A percentile compares a stretch with the other conserved stretches of the same genome.
These are phyloP conservation scores for Agapornis roseicollis DNA, from an alignment of 2,113 vertebrate species.

Conservation along the genomic window DNA sequence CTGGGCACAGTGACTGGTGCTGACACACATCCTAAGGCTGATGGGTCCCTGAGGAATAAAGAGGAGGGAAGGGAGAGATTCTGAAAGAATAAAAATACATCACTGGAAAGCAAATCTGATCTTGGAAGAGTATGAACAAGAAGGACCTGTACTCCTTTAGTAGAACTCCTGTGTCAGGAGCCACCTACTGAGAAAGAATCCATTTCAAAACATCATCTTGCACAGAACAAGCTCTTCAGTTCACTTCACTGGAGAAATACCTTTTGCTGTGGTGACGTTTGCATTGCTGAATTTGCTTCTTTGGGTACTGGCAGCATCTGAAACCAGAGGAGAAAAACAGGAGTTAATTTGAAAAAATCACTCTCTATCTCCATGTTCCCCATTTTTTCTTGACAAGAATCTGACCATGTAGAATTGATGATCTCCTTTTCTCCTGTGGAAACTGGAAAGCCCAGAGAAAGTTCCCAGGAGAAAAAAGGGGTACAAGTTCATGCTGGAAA, in stretches of 20 bases:
- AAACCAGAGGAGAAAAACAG: not conserved
- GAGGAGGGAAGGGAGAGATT: not conserved
- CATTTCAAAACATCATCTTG: not conserved
- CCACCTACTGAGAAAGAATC: not conserved
- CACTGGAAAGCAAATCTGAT: not conserved
- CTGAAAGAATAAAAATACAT: not conserved
- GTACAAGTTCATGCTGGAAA: not conserved
- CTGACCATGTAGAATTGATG: not conserved
- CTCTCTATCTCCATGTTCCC: not conserved
- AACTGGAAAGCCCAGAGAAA: not conserved
- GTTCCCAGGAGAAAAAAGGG: not conserved
- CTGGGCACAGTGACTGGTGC: not conserved
- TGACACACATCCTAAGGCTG: not conserved
- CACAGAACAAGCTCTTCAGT: not conserved
- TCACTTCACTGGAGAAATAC: not conserved
- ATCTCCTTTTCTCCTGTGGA: not conserved
- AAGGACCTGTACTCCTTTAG: not conserved
- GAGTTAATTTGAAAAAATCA: not conserved
- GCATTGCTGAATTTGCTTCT: not conserved
- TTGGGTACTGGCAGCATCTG: not conserved
- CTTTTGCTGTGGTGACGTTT: not conserved
- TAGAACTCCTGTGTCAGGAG: fast-evolving
- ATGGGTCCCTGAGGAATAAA: not conserved
- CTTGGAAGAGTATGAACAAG: not conserved
- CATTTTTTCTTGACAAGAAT: not conserved